A percentile compares a stretch with the other conserved stretches of the same genome.
phyloP scores from a whole-genome alignment of 2,888 invertebrate genomes.

The Drosophila nigricruria region DNA sequence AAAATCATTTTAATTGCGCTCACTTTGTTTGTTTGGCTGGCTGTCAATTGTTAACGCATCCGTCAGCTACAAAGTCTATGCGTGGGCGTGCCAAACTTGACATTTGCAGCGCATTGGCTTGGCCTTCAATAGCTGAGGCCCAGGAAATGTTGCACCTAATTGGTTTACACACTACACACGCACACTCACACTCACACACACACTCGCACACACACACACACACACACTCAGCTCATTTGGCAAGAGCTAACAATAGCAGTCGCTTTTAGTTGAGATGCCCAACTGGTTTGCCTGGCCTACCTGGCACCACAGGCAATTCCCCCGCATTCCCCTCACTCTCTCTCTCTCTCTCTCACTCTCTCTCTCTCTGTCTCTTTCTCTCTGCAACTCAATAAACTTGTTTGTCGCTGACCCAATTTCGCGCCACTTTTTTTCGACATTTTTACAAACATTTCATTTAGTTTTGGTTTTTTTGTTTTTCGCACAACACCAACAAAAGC shows the following conservation, averaged over 20 bases:
- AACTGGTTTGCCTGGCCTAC: constrained; percentile 65
- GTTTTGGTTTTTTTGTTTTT: constrained; percentile 36
- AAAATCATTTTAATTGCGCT: constrained; percentile 74
- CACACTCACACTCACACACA: constrained; percentile 2
- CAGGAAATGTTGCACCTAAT: constrained; percentile 51
- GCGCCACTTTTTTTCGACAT: constrained; percentile 66
- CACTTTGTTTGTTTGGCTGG: constrained; percentile 21
- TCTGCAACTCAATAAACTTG: constrained; percentile 57
- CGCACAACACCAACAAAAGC: constrained; percentile 36
- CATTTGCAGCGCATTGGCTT: constrained; percentile 33
- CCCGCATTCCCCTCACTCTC: not conserved
- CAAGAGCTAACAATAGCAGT: constrained; percentile 27
- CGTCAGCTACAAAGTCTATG: constrained; percentile 17
- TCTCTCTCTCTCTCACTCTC: not conserved
- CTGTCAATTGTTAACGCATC: constrained; percentile 22
- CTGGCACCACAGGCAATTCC: constrained; percentile 24
- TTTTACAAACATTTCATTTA: constrained; percentile 52
- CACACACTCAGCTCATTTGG: constrained; percentile 21
- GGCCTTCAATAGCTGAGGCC: constrained; percentile 40
- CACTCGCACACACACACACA: constrained; percentile 11
- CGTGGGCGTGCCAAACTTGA: constrained; percentile 48
- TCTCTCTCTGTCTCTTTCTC: not conserved
- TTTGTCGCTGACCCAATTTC: constrained; percentile 76
- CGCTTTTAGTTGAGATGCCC: constrained; percentile 35
- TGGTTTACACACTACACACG: constrained; percentile 27